Percentiles rank a stretch among this genome's conserved stretches.
phyloP scores from a whole-genome alignment of 1,140 invertebrate species.

The Lepidostoma basale region DNA sequence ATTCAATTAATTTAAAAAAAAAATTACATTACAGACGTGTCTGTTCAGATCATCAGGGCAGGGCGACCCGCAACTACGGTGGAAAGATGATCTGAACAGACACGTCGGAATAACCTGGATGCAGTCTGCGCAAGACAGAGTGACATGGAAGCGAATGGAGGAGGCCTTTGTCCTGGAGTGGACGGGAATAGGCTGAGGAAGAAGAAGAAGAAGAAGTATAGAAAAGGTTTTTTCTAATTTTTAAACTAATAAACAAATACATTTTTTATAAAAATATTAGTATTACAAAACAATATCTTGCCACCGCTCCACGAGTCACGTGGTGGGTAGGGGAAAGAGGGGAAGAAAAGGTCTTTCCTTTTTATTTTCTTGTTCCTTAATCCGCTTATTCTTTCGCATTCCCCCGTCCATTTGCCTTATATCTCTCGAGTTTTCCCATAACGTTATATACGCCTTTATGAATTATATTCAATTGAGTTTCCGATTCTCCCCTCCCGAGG shows the following conservation, averaged over 20 bases:
- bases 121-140: too few relatives aligned
- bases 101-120: too few relatives aligned
- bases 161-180: too few relatives aligned
- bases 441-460: slow-evolving; percentile 44
- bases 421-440: slow-evolving; percentile 42
- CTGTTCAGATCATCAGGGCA: too few relatives aligned
- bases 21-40: too few relatives aligned
- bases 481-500: not conserved
- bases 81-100: too few relatives aligned
- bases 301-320: not conserved
- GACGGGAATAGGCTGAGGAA: too few relatives aligned
- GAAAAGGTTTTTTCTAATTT: too few relatives aligned
- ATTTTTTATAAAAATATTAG: not conserved
- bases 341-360: slow-evolving; percentile 27
- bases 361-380: slow-evolving; percentile 43
- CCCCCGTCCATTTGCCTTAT: slow-evolving; percentile 33
- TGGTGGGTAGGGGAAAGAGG: slow-evolving; percentile 16
- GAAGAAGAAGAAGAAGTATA: too few relatives aligned
- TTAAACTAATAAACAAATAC: not conserved
- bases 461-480: slow-evolving; percentile 45
- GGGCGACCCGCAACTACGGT: too few relatives aligned
- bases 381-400: slow-evolving; percentile 32
- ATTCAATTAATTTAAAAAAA: too few relatives aligned
- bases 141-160: too few relatives aligned
- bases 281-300: not conserved